phyloP scores from a whole-genome alignment of 2,113 vertebrate species.

The Jaculus jaculus region DNA sequence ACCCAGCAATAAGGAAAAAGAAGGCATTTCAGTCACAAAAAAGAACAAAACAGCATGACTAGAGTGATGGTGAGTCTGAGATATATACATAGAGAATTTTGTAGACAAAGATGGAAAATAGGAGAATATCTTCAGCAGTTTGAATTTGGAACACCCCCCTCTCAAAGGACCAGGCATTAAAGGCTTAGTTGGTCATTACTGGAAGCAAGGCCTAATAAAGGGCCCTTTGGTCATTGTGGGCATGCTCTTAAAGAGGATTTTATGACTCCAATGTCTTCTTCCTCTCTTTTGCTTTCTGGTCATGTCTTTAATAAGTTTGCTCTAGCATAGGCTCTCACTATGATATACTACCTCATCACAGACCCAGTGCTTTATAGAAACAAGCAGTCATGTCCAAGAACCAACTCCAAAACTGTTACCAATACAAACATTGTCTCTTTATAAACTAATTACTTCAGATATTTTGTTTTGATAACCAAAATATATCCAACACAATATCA shows the following conservation, averaged over 20 bases:
- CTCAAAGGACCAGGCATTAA: background rate
- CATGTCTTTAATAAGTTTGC: background rate
- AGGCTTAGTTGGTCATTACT: background rate
- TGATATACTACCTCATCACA: background rate
- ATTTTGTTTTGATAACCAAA: background rate
- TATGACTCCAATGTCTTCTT: background rate
- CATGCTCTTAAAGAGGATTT: background rate
- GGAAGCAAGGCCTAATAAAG: background rate
- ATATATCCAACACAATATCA: background rate
- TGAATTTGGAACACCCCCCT: background rate
- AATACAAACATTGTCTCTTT: background rate
- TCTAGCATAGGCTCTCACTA: background rate
- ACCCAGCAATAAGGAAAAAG: background rate
- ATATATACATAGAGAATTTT: constrained; percentile 34
- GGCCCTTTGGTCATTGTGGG: background rate
- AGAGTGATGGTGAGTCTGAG: background rate
- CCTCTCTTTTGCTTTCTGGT: background rate
- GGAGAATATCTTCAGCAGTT: background rate
- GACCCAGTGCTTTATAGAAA: background rate
- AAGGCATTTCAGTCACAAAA: background rate
- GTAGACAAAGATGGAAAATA: constrained; percentile 27
- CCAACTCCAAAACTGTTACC: background rate
- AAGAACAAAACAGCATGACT: background rate
- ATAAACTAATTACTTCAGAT: background rate
- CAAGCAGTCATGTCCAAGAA: background rate